A percentile compares a stretch with the other conserved stretches of the same genome.
These are phyloP conservation scores for Hemaris fuciformis DNA, from an alignment of 2,888 invertebrate species.

Conservation along the genomic window DNA sequence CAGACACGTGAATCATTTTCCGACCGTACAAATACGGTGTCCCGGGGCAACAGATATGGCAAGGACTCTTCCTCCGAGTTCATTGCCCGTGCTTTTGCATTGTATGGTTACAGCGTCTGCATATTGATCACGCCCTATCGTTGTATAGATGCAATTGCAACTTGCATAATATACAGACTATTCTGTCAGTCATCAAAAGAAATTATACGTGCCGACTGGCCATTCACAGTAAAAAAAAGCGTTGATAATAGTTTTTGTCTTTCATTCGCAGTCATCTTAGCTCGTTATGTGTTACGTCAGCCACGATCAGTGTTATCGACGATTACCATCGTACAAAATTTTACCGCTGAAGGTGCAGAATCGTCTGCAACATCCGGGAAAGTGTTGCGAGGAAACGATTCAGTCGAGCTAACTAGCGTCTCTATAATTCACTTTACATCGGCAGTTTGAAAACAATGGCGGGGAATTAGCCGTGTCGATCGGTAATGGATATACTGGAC, in stretches of 20 bases:
- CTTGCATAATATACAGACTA: neutral
- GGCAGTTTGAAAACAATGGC: constrained; percentile 34
- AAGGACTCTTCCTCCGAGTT: constrained; percentile 70
- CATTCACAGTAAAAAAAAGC: neutral
- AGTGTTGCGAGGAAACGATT: constrained; percentile 50
- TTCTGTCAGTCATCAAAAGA: neutral
- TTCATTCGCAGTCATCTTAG: constrained; percentile 37
- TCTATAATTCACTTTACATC: constrained; percentile 34
- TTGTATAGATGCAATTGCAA: neutral
- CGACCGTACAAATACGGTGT: constrained; percentile 46
- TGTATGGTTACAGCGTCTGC: constrained; percentile 62
- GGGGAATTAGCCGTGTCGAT: constrained; percentile 23
- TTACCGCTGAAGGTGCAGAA: constrained; percentile 50
- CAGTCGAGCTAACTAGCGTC: constrained; percentile 31
- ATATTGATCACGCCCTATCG: constrained; percentile 50
- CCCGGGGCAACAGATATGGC: constrained; percentile 55
- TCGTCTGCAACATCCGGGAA: constrained; percentile 60
- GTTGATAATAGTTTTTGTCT: constrained; percentile 25
- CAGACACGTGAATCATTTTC: constrained; percentile 54
- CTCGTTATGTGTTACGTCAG: constrained; percentile 53
- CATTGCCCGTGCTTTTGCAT: constrained; percentile 75
- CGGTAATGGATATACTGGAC: constrained; percentile 15
- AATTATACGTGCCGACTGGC: neutral
- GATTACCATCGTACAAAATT: constrained; percentile 45
- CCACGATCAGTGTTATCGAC: constrained; percentile 38